A percentile compares a stretch with the other conserved stretches of the same genome.
These are phyloP conservation scores for Sipha flava DNA, from an alignment of 1,140 invertebrate species.

Conservation along the genomic window DNA sequence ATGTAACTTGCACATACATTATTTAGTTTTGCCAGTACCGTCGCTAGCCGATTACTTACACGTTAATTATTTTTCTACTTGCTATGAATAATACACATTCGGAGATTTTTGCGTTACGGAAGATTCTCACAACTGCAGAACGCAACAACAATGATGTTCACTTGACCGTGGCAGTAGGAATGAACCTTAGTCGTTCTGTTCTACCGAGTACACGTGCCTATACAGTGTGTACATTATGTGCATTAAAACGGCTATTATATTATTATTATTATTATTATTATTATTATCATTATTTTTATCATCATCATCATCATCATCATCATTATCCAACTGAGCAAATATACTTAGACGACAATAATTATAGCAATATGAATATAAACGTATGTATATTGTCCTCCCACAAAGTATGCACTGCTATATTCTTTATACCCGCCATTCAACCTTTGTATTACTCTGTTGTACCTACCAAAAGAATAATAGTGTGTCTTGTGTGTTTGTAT, in stretches of 20 bases:
- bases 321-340: not conserved
- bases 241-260: not conserved
- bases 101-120: not conserved
- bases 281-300: no score
- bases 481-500: no score
- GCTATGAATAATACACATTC: not conserved
- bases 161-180: conserved; percentile 15
- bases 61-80: not conserved
- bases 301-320: no score
- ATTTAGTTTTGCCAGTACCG: no score
- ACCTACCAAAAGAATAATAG: not conserved
- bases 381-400: not conserved
- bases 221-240: not conserved
- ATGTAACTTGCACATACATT: no score
- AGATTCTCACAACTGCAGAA: not conserved
- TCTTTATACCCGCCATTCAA: not conserved
- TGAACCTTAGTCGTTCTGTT: not conserved
- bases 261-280: no score
- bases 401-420: not conserved
- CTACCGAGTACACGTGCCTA: not conserved
- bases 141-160: not conserved
- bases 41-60: not conserved
- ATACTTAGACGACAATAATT: not conserved
- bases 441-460: not conserved
- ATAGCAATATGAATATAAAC: not conserved